A percentile compares a stretch with the other conserved stretches of the same genome.
Conservation (phyloP, 2,113 vertebrate genomes). For the Thamnaconus septentrionalis region DNA sequence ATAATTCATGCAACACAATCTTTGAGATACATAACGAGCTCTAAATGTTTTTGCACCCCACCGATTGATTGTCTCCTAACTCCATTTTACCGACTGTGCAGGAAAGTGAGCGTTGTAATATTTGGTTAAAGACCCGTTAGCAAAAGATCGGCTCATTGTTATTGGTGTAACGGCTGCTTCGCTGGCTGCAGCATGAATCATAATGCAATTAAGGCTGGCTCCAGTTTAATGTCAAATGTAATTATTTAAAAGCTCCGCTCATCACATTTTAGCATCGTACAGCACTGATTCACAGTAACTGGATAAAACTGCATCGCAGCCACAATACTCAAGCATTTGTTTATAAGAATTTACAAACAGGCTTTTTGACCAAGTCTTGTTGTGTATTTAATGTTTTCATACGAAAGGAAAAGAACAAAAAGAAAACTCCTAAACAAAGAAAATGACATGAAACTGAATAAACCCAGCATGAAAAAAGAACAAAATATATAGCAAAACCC, state of each 20-base stretch:
- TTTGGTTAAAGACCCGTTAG: slow-evolving; percentile 4
- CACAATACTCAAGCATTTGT: neutral
- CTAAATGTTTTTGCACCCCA: neutral
- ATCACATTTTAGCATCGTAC: neutral
- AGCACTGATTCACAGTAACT: neutral
- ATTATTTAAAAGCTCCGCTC: slow-evolving; percentile 1
- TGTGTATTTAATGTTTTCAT: too few species aligned
- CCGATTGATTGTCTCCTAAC: neutral
- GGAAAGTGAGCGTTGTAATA: neutral
- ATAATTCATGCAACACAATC: too few species aligned
- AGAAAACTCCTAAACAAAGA: too few species aligned
- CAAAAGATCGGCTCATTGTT: neutral
- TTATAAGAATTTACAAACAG: neutral
- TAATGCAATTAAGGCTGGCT: neutral
- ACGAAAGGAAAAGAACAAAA: too few species aligned
- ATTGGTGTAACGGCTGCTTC: slow-evolving; percentile 1
- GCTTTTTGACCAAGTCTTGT: too few species aligned
- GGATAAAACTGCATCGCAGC: neutral
- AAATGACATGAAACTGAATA: too few species aligned
- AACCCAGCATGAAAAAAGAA: too few species aligned
- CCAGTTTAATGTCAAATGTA: neutral
- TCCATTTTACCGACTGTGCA: neutral
- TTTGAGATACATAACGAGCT: too few species aligned
- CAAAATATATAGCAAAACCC: too few species aligned
- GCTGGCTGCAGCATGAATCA: neutral